Evolutionary conservation across 1,140 invertebrate genomes (phyloP).

Genomic region (Camponotus pennsylvanicus): DNA sequence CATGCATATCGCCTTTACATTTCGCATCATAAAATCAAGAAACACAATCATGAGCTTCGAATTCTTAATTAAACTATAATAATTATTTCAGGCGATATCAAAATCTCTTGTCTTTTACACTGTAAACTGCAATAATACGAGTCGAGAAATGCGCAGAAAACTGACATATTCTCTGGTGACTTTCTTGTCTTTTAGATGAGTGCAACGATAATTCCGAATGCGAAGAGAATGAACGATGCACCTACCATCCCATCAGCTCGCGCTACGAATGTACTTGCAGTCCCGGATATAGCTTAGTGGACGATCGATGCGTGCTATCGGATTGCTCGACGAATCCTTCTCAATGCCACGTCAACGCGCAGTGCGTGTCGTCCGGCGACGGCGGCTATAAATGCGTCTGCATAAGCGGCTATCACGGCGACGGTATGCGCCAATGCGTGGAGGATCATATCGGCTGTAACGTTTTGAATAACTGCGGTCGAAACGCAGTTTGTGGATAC

Average conservation of each 20-base stretch:
- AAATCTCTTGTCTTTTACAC: background rate
- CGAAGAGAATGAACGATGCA: conserved; percentile 92
- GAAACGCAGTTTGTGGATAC: conserved; percentile 93
- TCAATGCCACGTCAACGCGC: conserved; percentile 89
- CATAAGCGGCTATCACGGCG: conserved; percentile 92
- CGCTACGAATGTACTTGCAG: conserved; percentile 91
- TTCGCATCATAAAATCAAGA: conserved; percentile 33
- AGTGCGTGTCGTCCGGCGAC: conserved; percentile 87
- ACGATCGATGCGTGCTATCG: conserved; percentile 87
- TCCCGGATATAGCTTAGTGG: conserved; percentile 86
- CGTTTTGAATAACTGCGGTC: conserved; percentile 93
- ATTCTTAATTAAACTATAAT: background rate
- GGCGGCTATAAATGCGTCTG: conserved; percentile 92
- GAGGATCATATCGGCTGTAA: conserved; percentile 91
- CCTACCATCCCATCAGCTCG: conserved; percentile 86
- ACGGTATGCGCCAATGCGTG: conserved; percentile 90
- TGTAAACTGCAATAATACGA: background rate
- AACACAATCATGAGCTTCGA: background rate
- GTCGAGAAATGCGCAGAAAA: background rate
- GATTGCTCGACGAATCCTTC: conserved; percentile 83
- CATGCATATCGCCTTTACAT: conserved; percentile 55
- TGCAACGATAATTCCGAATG: conserved; percentile 91
- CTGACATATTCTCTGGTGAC: background rate
- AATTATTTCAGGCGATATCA: conserved; percentile 21
- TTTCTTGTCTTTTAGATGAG: conserved; percentile 83